Evolutionary conservation across 2,113 vertebrate species (phyloP).

Genomic region (Seriola quinqueradiata): DNA sequence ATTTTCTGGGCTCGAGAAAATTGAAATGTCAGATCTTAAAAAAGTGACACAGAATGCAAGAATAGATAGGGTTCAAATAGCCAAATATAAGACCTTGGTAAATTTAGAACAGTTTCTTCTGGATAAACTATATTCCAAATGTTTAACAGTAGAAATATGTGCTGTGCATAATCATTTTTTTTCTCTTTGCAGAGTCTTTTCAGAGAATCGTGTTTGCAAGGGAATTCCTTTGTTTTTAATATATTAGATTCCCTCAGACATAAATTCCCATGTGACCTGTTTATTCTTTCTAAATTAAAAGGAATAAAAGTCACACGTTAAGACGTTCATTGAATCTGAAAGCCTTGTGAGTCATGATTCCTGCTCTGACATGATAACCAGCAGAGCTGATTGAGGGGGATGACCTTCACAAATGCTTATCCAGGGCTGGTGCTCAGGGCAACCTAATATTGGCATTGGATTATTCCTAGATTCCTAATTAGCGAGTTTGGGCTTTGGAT

Average conservation of each 20-base stretch:
- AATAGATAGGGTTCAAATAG: not conserved
- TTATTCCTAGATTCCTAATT: slow-evolving; percentile 70
- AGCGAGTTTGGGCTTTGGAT: slow-evolving; percentile 44
- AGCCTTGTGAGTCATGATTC: slow-evolving; percentile 57
- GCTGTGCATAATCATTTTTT: not conserved
- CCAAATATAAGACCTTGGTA: not conserved
- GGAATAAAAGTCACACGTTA: slow-evolving; percentile 47
- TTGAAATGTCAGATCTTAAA: not conserved
- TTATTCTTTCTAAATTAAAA: slow-evolving; percentile 51
- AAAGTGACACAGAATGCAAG: not conserved
- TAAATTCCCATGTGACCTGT: slow-evolving; percentile 9
- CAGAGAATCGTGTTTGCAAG: not conserved
- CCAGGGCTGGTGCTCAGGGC: slow-evolving; percentile 61
- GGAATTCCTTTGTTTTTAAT: not conserved
- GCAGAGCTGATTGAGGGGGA: slow-evolving; percentile 63
- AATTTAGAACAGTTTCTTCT: not conserved
- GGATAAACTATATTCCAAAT: not conserved
- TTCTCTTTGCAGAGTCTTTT: not conserved
- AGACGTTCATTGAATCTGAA: slow-evolving; percentile 54
- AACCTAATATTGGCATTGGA: slow-evolving; percentile 72
- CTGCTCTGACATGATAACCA: slow-evolving; percentile 71
- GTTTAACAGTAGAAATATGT: not conserved
- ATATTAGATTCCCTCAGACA: not conserved
- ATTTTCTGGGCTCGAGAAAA: not conserved
- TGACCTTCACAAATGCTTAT: slow-evolving; percentile 75